phyloP scores from a whole-genome alignment of 2,797 vertebrate genomes.

The Diglossa cyanea region DNA sequence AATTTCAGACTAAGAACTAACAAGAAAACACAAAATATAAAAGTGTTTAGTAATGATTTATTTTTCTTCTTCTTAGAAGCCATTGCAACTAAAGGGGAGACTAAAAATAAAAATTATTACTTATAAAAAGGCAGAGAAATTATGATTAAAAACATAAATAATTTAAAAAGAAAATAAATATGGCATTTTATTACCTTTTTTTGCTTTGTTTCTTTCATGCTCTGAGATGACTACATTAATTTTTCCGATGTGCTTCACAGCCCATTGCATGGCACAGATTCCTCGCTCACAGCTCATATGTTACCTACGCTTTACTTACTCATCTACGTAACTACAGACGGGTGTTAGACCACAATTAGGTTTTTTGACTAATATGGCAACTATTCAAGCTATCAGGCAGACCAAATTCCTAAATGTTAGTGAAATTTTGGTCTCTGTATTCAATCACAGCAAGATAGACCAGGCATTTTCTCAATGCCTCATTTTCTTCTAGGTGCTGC shows the following conservation, averaged over 20 bases:
- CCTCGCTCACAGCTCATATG: neutral
- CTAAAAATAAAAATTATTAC: neutral
- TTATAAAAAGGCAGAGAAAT: neutral
- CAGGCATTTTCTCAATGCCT: neutral
- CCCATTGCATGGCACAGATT: neutral
- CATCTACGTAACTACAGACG: neutral
- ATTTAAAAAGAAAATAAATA: too few relatives aligned
- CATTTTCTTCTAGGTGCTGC: neutral
- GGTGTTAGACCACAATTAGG: neutral
- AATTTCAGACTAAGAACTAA: neutral
- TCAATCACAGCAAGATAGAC: neutral
- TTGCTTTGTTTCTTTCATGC: neutral
- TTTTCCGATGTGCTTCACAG: neutral
- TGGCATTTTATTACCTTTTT: neutral
- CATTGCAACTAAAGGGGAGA: neutral
- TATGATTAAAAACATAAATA: neutral
- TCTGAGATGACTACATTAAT: neutral
- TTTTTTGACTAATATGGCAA: neutral
- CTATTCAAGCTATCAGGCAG: neutral
- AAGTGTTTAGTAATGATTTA: neutral
- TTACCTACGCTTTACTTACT: fast-evolving
- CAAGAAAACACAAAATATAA: neutral
- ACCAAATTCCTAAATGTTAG: neutral
- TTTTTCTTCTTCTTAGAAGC: neutral
- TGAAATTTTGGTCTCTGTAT: neutral